These are phyloP conservation scores for Dryobotodes eremita DNA, from an alignment of 2,888 invertebrate genomes.

Conservation along the genomic window DNA sequence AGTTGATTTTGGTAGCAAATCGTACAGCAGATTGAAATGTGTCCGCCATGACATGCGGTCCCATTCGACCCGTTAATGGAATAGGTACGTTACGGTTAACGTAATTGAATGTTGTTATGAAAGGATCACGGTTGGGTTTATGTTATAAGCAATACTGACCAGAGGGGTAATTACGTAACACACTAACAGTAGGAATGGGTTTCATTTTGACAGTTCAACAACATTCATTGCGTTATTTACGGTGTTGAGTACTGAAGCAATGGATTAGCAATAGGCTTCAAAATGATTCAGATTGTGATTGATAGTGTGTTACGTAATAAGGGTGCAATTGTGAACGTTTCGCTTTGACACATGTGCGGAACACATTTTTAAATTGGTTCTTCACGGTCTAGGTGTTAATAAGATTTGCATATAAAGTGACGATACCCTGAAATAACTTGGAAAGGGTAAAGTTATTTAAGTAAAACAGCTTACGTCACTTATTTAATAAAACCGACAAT, in stretches of 20 bases:
- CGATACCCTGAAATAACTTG: background rate
- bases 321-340: too few relatives aligned
- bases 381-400: background rate
- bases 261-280: too few relatives aligned
- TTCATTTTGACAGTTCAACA: too few relatives aligned
- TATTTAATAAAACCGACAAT: background rate
- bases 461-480: background rate
- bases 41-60: slow-evolving; percentile 45
- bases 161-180: too few relatives aligned
- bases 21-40: slow-evolving; percentile 56
- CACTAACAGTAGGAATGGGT: too few relatives aligned
- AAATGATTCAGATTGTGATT: too few relatives aligned
- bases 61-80: slow-evolving; percentile 45
- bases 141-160: slow-evolving; percentile 5
- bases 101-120: slow-evolving; percentile 45
- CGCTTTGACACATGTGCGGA: too few relatives aligned
- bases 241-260: too few relatives aligned
- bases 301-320: too few relatives aligned
- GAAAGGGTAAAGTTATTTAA: background rate
- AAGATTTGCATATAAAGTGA: background rate
- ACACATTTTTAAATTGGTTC: slow-evolving; percentile 15
- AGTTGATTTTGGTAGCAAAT: slow-evolving; percentile 71
- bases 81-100: slow-evolving; percentile 25
- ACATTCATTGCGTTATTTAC: too few relatives aligned
- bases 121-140: slow-evolving; percentile 18